Evolutionary conservation across 2,797 vertebrate species (phyloP).

Genomic region (Schizopygopsis malacanthus): DNA sequence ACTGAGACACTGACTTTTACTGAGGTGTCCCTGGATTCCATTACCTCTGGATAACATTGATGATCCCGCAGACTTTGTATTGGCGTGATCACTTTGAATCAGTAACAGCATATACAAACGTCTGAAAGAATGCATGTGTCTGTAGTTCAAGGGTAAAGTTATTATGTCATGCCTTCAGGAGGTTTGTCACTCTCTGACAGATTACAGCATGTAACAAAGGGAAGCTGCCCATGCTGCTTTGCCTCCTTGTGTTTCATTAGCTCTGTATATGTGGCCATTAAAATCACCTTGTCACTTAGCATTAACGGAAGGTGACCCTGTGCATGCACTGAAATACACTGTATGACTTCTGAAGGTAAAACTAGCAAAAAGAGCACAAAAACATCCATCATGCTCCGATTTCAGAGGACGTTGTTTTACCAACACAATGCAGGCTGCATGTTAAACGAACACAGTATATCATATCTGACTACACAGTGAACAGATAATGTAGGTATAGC

Average conservation of each 20-base stretch:
- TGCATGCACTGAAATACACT: background rate
- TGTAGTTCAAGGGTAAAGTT: constrained; percentile 17
- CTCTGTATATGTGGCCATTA: background rate
- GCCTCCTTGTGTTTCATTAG: background rate
- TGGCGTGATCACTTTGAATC: constrained; percentile 3
- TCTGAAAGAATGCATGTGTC: constrained; percentile 1
- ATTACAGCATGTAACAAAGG: constrained; percentile 12
- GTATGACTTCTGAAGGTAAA: constrained; percentile 14
- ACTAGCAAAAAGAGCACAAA: background rate
- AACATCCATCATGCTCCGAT: constrained; percentile 27
- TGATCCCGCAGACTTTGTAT: background rate
- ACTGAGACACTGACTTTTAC: background rate
- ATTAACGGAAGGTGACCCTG: constrained; percentile 15
- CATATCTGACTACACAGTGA: constrained; percentile 11
- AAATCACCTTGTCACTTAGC: constrained; percentile 27
- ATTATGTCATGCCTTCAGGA: constrained; percentile 29
- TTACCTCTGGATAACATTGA: constrained; percentile 4
- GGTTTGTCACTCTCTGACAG: constrained; percentile 20
- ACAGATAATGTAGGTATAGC: constrained; percentile 4
- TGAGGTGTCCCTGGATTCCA: background rate
- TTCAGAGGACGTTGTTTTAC: constrained; percentile 10
- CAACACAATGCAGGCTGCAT: constrained; percentile 32
- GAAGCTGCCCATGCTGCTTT: background rate
- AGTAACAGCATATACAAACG: background rate
- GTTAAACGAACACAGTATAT: constrained; percentile 27